These are phyloP conservation scores for Oeneis ivallda DNA, from an alignment of 2,888 invertebrate genomes.

Conservation along the genomic window DNA sequence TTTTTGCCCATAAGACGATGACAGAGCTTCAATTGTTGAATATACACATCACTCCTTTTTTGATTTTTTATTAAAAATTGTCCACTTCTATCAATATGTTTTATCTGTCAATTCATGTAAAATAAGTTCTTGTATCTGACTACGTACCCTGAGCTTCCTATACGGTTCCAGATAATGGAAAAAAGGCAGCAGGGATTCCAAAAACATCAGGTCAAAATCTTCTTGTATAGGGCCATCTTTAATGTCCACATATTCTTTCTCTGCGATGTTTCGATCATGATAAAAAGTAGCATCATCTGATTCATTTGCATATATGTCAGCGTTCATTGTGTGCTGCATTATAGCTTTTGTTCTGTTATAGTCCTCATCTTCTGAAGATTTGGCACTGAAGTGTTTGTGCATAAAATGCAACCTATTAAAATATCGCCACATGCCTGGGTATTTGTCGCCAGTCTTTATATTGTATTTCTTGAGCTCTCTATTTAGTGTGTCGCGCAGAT, in stretches of 20 bases:
- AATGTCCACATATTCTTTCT: background rate
- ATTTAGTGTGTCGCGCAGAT: background rate
- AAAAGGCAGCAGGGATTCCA: background rate
- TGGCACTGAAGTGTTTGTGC: background rate
- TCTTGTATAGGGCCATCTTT: background rate
- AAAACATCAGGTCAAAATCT: background rate
- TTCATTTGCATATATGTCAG: background rate
- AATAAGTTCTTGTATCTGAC: conserved; percentile 1
- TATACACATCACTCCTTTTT: too few species aligned
- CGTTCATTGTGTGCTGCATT: background rate
- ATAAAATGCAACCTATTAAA: background rate
- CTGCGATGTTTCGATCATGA: background rate
- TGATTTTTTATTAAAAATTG: too few species aligned
- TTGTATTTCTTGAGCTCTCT: background rate
- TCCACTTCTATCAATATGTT: background rate
- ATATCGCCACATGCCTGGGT: background rate
- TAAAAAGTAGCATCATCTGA: background rate
- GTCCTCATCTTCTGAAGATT: background rate
- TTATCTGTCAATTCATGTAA: background rate
- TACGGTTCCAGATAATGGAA: background rate
- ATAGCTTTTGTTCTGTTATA: background rate
- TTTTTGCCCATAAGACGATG: too few species aligned
- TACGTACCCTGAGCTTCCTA: background rate
- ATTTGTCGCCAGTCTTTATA: background rate
- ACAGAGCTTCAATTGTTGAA: too few species aligned